phyloP scores from a whole-genome alignment of 2,113 vertebrate species.

The Megaptera novaeangliae region DNA sequence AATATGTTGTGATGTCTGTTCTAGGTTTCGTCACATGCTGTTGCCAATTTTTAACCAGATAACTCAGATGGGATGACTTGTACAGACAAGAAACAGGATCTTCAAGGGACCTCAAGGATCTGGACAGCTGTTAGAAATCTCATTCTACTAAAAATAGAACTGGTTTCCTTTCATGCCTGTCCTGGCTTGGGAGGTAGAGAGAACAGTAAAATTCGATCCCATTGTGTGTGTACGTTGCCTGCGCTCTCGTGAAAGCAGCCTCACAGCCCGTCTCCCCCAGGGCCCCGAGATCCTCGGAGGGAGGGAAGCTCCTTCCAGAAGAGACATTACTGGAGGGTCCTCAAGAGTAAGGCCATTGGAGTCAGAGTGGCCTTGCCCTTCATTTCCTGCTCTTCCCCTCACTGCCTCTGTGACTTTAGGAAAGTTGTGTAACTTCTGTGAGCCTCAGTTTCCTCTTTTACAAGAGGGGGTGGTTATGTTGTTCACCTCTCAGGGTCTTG shows the following conservation, averaged over 20 bases:
- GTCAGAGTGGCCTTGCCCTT: no score
- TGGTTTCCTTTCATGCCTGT: neutral
- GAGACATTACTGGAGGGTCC: fast-evolving
- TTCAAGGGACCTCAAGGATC: neutral
- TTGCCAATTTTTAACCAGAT: neutral
- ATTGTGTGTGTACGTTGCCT: neutral
- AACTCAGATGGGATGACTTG: neutral
- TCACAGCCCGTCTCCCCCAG: fast-evolving
- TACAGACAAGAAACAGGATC: neutral
- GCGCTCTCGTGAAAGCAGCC: fast-evolving
- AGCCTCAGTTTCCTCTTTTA: neutral
- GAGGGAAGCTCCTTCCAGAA: neutral
- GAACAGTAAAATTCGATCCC: fast-evolving
- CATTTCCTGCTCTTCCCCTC: neutral
- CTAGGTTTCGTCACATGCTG: neutral
- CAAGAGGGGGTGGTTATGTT: neutral
- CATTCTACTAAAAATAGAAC: neutral
- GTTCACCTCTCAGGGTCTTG: neutral
- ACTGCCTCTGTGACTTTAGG: neutral
- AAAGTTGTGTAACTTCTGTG: neutral
- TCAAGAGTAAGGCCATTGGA: fast-evolving
- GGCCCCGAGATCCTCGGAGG: fast-evolving
- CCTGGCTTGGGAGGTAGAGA: neutral
- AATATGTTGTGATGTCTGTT: fast-evolving
- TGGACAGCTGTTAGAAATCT: neutral